Base-by-base conservation (phyloP, 1,140 invertebrate species). In the Drosophila bocqueti region DNA sequence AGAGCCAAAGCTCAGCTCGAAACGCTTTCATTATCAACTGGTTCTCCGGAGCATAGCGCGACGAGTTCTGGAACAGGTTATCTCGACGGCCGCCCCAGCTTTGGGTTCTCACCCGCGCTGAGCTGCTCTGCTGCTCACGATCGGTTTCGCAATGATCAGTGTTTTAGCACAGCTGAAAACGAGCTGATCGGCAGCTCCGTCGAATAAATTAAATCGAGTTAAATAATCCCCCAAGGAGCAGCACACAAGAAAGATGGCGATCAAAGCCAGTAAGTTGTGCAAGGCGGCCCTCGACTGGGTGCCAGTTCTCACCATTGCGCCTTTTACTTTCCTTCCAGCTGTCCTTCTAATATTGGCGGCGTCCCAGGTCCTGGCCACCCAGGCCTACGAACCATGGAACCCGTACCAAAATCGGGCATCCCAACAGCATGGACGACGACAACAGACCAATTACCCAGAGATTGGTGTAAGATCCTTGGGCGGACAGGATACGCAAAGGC, bases 41-140 rank as follows among this genome's bases (percentile, higher is more conserved):
- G 66, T 82, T 73, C 62, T 52, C 61, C 29, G 40, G 36, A 73
- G 63, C 55, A 43, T 47, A 45, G 63, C 52, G 13, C 52, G 34
- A n/a, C 47, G 24, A 34, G 52, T 76, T 79, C 76, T 73, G 52
- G 83, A 58, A 87, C 83, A 77, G 83, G 83, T 87, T 86, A 59
- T 73, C 79, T 60, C 61, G 21, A 24, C 34, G 31, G 34, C 6
- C 16, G 40, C 15, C 18, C 7, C 38, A 26, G 18, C 43, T 49
- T 38, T 8, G 18, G 52, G 52, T 55, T 45, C 40, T 45, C 55
- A 50, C 50, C 40, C 54, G 49, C 62, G 75, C 50, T 34, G 34
- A 52, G 29, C 18, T 59, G 65, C 50, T 71, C 52, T 13, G 29
- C 13, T 36, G 45, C 45, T 55, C 15, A 29, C 3, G 40, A 55